Conservation (phyloP, 2,888 invertebrate genomes). For the Thecophora atra region DNA sequence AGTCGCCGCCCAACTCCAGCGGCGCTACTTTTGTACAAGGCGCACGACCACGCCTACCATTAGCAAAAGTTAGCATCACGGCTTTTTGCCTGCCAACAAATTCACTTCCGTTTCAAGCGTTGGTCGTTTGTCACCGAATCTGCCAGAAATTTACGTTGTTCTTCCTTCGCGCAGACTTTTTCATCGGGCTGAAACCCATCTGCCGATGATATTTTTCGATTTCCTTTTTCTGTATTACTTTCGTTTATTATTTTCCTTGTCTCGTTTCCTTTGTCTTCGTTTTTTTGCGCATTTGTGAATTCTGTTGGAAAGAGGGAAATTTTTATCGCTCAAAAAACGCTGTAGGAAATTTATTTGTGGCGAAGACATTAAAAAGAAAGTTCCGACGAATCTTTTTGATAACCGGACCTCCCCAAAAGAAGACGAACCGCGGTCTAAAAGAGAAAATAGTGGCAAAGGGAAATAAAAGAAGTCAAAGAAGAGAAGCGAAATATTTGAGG, state of each 20-base stretch:
- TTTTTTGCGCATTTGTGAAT: background rate
- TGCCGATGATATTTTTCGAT: background rate
- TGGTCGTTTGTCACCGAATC: constrained; percentile 32
- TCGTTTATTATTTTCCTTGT: constrained; percentile 4
- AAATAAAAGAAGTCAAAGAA: background rate
- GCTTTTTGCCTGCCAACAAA: constrained; percentile 27
- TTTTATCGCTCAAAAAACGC: constrained; percentile 13
- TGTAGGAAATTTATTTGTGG: constrained; percentile 31
- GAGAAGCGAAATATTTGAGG: constrained; percentile 11
- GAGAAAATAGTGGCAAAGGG: no score
- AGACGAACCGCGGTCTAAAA: background rate
- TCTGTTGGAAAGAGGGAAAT: constrained; percentile 3
- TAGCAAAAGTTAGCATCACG: constrained; percentile 26
- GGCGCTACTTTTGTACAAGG: background rate
- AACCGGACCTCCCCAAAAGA: constrained; percentile 20
- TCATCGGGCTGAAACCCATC: background rate
- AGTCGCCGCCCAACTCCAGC: background rate
- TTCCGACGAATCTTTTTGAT: constrained; percentile 29
- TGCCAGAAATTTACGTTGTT: constrained; percentile 34
- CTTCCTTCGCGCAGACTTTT: constrained; percentile 9
- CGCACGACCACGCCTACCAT: constrained; percentile 25
- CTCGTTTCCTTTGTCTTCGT: background rate
- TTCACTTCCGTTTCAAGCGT: constrained; percentile 29
- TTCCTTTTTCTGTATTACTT: background rate
- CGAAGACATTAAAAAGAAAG: constrained; percentile 36